These are phyloP conservation scores for Halcyon senegalensis DNA, from an alignment of 2,113 vertebrate genomes.

Conservation along the genomic window DNA sequence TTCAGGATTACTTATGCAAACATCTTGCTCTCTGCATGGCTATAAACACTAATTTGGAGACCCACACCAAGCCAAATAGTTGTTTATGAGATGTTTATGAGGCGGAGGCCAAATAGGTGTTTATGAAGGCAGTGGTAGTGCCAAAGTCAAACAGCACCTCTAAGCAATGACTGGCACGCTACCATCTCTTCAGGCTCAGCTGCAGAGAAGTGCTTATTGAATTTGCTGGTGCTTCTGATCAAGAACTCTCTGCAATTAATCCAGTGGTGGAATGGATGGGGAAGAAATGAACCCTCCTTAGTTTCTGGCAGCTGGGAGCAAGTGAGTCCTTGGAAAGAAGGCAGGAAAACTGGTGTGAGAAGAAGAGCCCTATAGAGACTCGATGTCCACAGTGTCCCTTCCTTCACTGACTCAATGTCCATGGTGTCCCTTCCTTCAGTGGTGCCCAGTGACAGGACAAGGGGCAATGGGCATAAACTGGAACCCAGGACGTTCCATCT, in stretches of 20 bases:
- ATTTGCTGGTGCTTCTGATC: neutral
- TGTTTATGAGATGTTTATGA: constrained; percentile 66
- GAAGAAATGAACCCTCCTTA: neutral
- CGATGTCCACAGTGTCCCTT: neutral
- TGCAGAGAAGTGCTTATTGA: neutral
- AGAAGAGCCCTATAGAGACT: fast-evolving
- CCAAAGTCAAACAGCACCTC: constrained; percentile 56
- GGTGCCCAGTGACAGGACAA: too few relatives aligned
- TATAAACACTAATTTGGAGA: constrained; percentile 65
- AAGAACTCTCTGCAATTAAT: neutral
- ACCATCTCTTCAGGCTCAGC: constrained; percentile 50
- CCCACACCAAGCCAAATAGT: constrained; percentile 24
- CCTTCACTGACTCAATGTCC: too few relatives aligned
- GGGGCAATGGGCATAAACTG: too few relatives aligned
- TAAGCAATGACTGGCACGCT: neutral
- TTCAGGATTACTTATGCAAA: constrained; percentile 42
- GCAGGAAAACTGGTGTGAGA: neutral
- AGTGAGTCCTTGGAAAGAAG: neutral
- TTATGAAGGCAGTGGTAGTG: constrained; percentile 34
- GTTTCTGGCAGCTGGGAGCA: neutral
- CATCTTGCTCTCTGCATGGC: constrained; percentile 8
- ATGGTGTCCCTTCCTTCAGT: neutral
- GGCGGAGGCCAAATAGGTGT: constrained; percentile 18
- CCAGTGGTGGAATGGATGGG: neutral
- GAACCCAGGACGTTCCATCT: too few relatives aligned